These are phyloP conservation scores for Rhineura floridana DNA, from an alignment of 2,113 vertebrate species.

Conservation along the genomic window DNA sequence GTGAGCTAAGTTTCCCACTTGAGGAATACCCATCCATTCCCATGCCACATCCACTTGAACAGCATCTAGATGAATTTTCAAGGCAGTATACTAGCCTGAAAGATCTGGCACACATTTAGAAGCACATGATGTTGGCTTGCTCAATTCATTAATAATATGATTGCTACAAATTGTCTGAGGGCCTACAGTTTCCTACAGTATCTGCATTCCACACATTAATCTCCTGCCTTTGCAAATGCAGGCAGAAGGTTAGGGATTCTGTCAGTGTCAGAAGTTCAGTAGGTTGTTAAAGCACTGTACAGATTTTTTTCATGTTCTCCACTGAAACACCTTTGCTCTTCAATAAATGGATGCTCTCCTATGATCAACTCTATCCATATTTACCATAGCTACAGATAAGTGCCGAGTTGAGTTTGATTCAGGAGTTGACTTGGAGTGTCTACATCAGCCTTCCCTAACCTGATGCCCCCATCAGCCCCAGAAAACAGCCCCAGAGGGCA, in stretches of 20 bases:
- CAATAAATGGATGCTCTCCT: neutral
- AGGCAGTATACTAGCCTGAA: constrained; percentile 14
- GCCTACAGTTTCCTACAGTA: constrained; percentile 16
- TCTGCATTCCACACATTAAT: constrained; percentile 1
- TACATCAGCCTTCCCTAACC: neutral
- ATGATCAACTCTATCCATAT: neutral
- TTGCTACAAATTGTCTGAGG: neutral
- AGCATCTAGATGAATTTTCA: constrained; percentile 32
- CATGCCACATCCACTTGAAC: constrained; percentile 6
- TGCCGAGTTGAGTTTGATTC: neutral
- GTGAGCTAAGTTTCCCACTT: constrained; percentile 44
- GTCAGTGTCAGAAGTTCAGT: constrained; percentile 20
- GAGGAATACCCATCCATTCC: constrained; percentile 1
- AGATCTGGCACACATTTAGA: neutral
- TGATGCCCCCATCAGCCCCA: no score
- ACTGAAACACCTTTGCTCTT: neutral
- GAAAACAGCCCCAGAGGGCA: no score
- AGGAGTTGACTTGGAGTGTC: neutral
- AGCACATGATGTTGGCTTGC: constrained; percentile 14
- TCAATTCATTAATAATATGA: constrained; percentile 25
- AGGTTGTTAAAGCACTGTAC: neutral
- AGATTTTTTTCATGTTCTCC: constrained; percentile 7
- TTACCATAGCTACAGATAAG: neutral
- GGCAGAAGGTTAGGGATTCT: neutral
- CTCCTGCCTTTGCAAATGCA: neutral